These are phyloP conservation scores for Corythornis madagascariensis DNA, from an alignment of 2,113 vertebrate genomes.

Conservation along the genomic window DNA sequence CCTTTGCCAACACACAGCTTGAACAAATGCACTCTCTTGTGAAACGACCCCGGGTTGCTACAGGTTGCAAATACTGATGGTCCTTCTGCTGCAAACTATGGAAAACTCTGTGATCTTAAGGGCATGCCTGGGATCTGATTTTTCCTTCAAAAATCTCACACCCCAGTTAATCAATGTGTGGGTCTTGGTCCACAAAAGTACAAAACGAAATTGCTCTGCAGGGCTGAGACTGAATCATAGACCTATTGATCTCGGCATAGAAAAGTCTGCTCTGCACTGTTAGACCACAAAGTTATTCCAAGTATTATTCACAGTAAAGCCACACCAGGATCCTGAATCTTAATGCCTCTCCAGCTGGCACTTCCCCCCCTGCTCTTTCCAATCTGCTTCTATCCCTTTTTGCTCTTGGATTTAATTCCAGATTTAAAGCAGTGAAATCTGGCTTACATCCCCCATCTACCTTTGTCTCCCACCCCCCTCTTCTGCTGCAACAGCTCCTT, in stretches of 20 bases:
- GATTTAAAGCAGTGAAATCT: not conserved
- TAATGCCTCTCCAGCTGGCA: not conserved
- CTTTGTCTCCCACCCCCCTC: not conserved
- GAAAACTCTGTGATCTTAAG: not conserved
- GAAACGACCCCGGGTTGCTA: not conserved
- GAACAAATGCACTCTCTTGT: not conserved
- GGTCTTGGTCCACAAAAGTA: not conserved
- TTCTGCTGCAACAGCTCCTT: not conserved
- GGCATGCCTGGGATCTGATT: not conserved
- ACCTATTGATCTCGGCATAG: accelerated
- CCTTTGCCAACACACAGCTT: not conserved
- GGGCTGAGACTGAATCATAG: not conserved
- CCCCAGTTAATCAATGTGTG: not conserved
- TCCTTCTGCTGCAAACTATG: not conserved
- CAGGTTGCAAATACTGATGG: not conserved
- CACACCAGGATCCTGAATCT: not conserved
- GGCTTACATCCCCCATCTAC: not conserved
- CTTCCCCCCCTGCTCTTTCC: not conserved
- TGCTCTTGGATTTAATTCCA: not conserved
- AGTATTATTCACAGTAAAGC: not conserved
- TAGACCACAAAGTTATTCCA: not conserved
- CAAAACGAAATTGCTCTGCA: not conserved
- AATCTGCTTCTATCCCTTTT: not conserved
- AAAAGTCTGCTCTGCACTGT: not conserved
- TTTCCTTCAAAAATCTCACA: not conserved